Base-by-base conservation (phyloP, 2,797 vertebrate species). In the Poecilia picta region DNA sequence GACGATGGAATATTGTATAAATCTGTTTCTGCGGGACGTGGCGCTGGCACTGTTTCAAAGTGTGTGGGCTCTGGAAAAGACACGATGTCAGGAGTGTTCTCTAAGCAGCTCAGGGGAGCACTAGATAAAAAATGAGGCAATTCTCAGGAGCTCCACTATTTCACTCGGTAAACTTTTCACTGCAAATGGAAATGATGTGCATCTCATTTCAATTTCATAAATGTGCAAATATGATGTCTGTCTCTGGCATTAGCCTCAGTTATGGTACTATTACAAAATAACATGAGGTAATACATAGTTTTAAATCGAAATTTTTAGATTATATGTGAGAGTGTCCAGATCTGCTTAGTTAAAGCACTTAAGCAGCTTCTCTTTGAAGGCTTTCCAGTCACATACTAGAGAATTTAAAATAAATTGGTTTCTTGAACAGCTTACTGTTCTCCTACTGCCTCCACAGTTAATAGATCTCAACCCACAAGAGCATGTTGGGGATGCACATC, bases 21-120 rank as follows among this genome's bases (percentile, higher is more conserved):
- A 66, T 76, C n/a, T 73, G n/a, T 85, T 62, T 77, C 36, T 11
- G 7, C 0, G 1, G 41, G 46, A 68, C 55, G 73, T 72, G 68
- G 77, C 41, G 8, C 55, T 72, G 75, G 43, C 70, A 46, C 31
- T 6, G 18, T 51, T 77, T 79, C 78, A 85, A 68, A 83, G 47
- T 55, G 46, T 83, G 78, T 11, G 25, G 73, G 59, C 73, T 70
- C 74, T 55, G 75, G 76, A 76, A 88, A 80, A 87, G 31, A 74
- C 39, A 57, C 79, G 82, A 74, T 80, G 82, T 88, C 83, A 83
- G 46, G 82, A 77, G 75, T 76, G 85, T 84, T 89, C 5, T 46
- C 86, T 88, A 84, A 89, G 77, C 51, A 78, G 81, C 36, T 53
- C n/a, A 31, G 72, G 3, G 43, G 51, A 78, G 28, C 28, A 1